Percentiles rank a stretch among this genome's conserved stretches.
Conservation (phyloP, 2,888 invertebrate species). For the Pogonocherus hispidulus region DNA sequence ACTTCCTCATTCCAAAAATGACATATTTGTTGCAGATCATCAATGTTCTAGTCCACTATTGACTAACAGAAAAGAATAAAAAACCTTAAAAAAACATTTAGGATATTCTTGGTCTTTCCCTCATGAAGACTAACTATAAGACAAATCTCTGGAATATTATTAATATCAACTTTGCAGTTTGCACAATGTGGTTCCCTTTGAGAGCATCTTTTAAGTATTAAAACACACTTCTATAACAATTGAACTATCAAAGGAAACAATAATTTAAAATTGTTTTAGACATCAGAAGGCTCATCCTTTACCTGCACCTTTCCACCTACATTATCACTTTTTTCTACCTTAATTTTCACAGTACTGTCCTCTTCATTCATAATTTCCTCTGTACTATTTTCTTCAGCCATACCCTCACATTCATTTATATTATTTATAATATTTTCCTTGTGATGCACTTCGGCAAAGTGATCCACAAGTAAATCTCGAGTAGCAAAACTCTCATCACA, state of each 20-base stretch:
- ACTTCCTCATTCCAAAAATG: too few relatives aligned
- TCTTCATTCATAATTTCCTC: conserved; percentile 22
- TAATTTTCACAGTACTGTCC: conserved; percentile 1
- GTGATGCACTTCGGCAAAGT: conserved; percentile 46
- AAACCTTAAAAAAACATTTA: too few relatives aligned
- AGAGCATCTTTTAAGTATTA: neutral
- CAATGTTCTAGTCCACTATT: too few relatives aligned
- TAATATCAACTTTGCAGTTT: too few relatives aligned
- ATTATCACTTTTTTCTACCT: conserved; percentile 9
- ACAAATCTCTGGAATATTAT: too few relatives aligned
- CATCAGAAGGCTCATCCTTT: neutral
- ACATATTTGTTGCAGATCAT: too few relatives aligned
- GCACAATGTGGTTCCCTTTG: too few relatives aligned
- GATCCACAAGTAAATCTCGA: conserved; percentile 43
- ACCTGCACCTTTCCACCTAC: conserved; percentile 1
- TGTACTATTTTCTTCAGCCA: conserved; percentile 12
- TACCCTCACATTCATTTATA: conserved; percentile 34
- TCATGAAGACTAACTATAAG: too few relatives aligned
- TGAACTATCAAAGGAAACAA: neutral
- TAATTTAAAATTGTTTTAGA: neutral
- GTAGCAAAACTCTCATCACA: conserved; percentile 47
- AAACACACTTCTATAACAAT: neutral
- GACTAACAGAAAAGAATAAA: too few relatives aligned
- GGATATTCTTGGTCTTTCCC: too few relatives aligned
- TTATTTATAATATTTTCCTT: conserved; percentile 44